These are phyloP conservation scores for Sapajus apella DNA, from an alignment of 2,113 vertebrate genomes.

Conservation along the genomic window DNA sequence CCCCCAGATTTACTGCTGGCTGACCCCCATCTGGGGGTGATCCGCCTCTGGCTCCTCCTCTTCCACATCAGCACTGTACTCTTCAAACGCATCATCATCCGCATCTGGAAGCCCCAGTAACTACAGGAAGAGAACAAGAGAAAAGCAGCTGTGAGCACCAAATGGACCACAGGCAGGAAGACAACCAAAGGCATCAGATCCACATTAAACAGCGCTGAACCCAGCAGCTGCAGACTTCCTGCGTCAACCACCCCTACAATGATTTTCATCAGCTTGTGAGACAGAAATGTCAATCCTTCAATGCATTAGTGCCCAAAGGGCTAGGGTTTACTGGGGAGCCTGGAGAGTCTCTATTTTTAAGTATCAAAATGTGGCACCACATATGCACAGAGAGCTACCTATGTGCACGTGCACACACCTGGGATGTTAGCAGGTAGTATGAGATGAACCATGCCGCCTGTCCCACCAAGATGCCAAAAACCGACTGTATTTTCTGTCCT, in stretches of 20 bases:
- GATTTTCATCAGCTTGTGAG: background rate
- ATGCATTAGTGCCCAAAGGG: background rate
- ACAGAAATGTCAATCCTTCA: background rate
- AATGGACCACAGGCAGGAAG: background rate
- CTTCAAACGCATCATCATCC: slow-evolving; percentile 96
- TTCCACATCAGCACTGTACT: slow-evolving; percentile 98
- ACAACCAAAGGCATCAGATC: background rate
- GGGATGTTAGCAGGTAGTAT: background rate
- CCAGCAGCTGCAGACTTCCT: background rate
- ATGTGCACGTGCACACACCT: background rate
- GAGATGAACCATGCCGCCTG: background rate
- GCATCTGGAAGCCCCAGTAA: slow-evolving; percentile 97
- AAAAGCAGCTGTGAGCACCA: slow-evolving; percentile 22
- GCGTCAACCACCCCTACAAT: background rate
- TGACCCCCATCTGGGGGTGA: slow-evolving; percentile 99
- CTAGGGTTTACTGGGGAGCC: background rate
- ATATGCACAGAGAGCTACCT: too few relatives aligned
- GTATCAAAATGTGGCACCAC: background rate
- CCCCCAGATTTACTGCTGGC: slow-evolving; percentile 92
- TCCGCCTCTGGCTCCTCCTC: slow-evolving; percentile 96
- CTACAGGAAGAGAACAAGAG: slow-evolving; percentile 83
- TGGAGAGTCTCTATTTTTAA: background rate
- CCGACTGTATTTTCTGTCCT: background rate
- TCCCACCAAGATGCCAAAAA: background rate
- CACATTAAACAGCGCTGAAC: background rate